Conservation (phyloP, 2,888 invertebrate genomes). For the Drosophila formosana region DNA sequence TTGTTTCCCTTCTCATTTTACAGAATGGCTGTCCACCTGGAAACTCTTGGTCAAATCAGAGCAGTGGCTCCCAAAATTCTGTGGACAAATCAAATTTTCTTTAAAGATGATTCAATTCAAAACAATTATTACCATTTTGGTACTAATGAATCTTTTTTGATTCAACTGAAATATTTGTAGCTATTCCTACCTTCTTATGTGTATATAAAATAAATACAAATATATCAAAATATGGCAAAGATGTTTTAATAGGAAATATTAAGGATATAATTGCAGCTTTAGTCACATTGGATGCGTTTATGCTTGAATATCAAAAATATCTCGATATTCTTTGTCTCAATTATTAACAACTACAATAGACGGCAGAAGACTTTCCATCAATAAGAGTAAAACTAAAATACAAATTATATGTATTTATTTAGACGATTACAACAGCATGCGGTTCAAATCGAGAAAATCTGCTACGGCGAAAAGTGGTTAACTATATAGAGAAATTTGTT, state of each 20-base stretch:
- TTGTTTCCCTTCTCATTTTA: constrained; percentile 12
- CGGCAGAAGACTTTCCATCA: too few relatives aligned
- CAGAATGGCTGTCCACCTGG: constrained; percentile 64
- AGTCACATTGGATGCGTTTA: not conserved
- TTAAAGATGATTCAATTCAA: constrained; percentile 39
- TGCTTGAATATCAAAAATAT: too few relatives aligned
- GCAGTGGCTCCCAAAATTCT: constrained; percentile 74
- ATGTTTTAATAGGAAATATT: not conserved
- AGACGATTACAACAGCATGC: too few relatives aligned
- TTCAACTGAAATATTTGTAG: constrained; percentile 50
- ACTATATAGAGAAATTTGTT: too few relatives aligned
- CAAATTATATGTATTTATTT: too few relatives aligned
- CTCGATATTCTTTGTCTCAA: too few relatives aligned
- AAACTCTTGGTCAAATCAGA: constrained; percentile 79
- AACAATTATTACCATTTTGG: constrained; percentile 43
- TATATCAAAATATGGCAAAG: constrained; percentile 4
- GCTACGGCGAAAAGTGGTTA: too few relatives aligned
- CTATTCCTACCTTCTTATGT: constrained; percentile 32
- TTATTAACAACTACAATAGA: too few relatives aligned
- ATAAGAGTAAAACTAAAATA: too few relatives aligned
- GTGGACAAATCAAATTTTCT: constrained; percentile 74
- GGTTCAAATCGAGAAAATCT: too few relatives aligned
- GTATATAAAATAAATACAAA: constrained; percentile 31
- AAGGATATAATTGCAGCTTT: not conserved
- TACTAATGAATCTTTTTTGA: constrained; percentile 44